Evolutionary conservation across 2,797 vertebrate genomes (phyloP), one percentile per base, ranked within the genome.

Genomic region (Delichon dasypus): DNA sequence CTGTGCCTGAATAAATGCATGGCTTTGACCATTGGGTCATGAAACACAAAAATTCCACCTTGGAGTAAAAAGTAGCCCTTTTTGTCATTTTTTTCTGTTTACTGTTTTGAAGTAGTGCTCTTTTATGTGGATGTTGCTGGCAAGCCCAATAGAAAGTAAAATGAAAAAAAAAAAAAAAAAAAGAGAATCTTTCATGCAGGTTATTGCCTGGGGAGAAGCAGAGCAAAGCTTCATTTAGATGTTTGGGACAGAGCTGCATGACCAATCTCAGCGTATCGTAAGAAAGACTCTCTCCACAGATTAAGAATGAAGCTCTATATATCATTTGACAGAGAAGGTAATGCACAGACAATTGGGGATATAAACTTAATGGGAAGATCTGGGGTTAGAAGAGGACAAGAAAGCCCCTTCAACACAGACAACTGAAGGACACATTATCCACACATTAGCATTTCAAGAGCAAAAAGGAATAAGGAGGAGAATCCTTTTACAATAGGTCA

Each of bases 361-460:
- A 82, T 93, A 94, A 91, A 96, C 83, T 88, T 95, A 96, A 94
- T 82, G 71, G 81, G 85, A 96, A 91, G 64, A 94, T 97, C 77
- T 93, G 60, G 89, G 85, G 93, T 96, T 94, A 95, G 89, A 86
- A 89, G 79, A 94, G 92, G 92, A 95, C 76, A 76, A 95, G 94
- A 95, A 94, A 94, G 85, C 71, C 83, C 38, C 77, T 91, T 94
- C 11, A 1, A 89, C 57, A 61, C 58, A 86, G 89, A 65, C 67
- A 89, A 44, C 66, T 91, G 91, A 94, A 88, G 17, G 2, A 82
- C 83, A 79, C 83, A 88, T 95, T 94, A 91, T 94, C 89, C 74
- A 54, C 74, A 50, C 58, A 88, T 93, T 93, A 91, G 85, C 94
- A 95, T 96, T 96, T 95, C 85, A 95, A 94, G 88, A 94, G 79